Base-by-base conservation (phyloP, 2,113 vertebrate genomes). In the Percopsis transmontana region DNA sequence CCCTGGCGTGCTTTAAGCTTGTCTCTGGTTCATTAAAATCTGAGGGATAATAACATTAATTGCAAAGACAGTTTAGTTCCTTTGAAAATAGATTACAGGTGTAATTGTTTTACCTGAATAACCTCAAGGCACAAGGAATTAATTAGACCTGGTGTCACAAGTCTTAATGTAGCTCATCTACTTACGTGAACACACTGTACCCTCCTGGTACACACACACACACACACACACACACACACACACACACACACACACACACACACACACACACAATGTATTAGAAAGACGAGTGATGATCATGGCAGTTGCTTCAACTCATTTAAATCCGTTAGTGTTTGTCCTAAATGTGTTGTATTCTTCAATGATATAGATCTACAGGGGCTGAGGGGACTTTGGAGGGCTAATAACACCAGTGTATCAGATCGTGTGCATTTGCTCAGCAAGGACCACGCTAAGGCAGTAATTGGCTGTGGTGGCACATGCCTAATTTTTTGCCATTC, bases 61-160 rank as follows among this genome's bases (percentile, higher is more conserved):
- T 84, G 79, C 81, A 81, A 84, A 87, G 82, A 90, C 74, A 82
- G 85, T 85, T 85, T 85, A 79, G 81, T 87, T 89, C 77, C 63
- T 76, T 84, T 64, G 80, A 88, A 91, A 91, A 89, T 90, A 84
- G 82, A 89, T 90, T 90, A 82, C 76, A 85, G 87, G 81, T 90
- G 79, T 89, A 90, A 90, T 91, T 91, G 87, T 88, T 89, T 89
- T 88, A 90, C 85, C 86, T 74, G 77, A 84, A 91, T 82, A 81
- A 80, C 80, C 88, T 73, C 54, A 52, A 85, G 88, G 90, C 85
- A 74, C 76, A 78, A 74, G 74, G 74, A 88, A 89, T 85, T 88
- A 87, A 89, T 91, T 83, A 89, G 82, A 85, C 84, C 87, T 77
- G 66, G 73, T 87, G 81, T 89, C 84, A 80, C 76, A 59, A 73